Evolutionary conservation across 2,113 vertebrate genomes (phyloP), one percentile per base, ranked within the genome.

Genomic region (Pitta sordida): DNA sequence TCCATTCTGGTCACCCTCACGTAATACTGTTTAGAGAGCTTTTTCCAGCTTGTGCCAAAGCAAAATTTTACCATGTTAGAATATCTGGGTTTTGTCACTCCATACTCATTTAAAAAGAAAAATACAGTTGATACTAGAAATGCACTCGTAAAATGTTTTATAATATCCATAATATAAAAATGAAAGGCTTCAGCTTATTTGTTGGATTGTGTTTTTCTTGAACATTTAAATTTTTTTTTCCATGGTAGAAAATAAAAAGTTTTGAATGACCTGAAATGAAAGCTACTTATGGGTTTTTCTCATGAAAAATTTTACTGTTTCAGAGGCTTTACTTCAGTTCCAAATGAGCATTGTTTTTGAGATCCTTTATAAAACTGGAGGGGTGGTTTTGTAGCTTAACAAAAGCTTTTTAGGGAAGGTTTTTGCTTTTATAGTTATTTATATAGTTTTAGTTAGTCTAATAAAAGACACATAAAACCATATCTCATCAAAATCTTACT

Each of bases 361-460:
- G 59, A 73, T 73, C 49, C 55, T 75, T 83, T 79, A 36, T 70
- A 73, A 94, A 94, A 73, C 92, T 80, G 46, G 75, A 70, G 67
- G 49, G 63, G 34, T 80, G 79, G 44, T 65, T 90, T 91, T 94
- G 75, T 55, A 90, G 71, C 68, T 83, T 81, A 91, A 91, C 59
- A 80, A 41, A 65, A 55, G 41, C 58, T 85, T 95, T 92, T 85
- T 60, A 79, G 67, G 58, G 51, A 79, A 79, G n/a, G 51, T 85
- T 91, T 93, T 74, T 92, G 74, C 37, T 91, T 88, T 94, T 94
- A 77, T 83, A 63, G 82, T 69, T 93, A 83, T 39, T 93, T 95
- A 90, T 91, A 55, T 86, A 55, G 95, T 74, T 95, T 93, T 59
- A 53, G 55, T 94, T 96, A 67, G 75, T 83, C 88, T 93, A 91